Percentiles rank a stretch among this genome's conserved stretches.
Conservation (phyloP, 35 echinoderm and acorn worm genomes). For the Strongylocentrotus purpuratus region DNA sequence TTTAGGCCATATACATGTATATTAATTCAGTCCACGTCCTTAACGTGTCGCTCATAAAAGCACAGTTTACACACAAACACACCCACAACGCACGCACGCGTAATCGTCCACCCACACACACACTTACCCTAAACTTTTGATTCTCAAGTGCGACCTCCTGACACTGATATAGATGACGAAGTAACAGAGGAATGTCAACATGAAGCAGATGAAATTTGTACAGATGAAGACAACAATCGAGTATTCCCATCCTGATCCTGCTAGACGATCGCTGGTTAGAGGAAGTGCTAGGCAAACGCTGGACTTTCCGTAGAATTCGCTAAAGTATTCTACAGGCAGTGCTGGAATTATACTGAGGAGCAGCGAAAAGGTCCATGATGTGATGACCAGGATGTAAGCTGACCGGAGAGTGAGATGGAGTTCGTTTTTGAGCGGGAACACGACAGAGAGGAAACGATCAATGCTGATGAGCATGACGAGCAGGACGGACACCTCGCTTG, state of each 20-base stretch:
- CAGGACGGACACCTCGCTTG: constrained; percentile 14
- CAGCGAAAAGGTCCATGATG: neutral
- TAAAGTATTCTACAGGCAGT: constrained; percentile 22
- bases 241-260: constrained; percentile 36
- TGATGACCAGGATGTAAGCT: neutral
- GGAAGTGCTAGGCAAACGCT: constrained; percentile 37
- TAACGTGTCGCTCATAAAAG: too few relatives aligned
- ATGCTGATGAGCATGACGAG: constrained; percentile 45
- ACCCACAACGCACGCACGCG: too few relatives aligned
- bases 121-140: constrained; percentile 36
- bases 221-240: constrained; percentile 32
- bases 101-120: too few relatives aligned
- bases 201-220: constrained; percentile 37
- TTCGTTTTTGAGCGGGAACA: constrained; percentile 38
- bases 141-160: constrained; percentile 32
- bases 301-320: constrained; percentile 32
- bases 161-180: constrained; percentile 37
- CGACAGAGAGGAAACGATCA: constrained; percentile 32
- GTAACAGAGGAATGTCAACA: constrained; percentile 37
- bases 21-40: too few relatives aligned
- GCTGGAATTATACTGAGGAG: constrained; percentile 29
- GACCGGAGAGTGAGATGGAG: neutral
- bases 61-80: too few relatives aligned
- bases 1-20: too few relatives aligned
- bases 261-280: constrained; percentile 30